Base-by-base conservation (phyloP, 2,888 invertebrate species). In the Mesochorus sp. region DNA sequence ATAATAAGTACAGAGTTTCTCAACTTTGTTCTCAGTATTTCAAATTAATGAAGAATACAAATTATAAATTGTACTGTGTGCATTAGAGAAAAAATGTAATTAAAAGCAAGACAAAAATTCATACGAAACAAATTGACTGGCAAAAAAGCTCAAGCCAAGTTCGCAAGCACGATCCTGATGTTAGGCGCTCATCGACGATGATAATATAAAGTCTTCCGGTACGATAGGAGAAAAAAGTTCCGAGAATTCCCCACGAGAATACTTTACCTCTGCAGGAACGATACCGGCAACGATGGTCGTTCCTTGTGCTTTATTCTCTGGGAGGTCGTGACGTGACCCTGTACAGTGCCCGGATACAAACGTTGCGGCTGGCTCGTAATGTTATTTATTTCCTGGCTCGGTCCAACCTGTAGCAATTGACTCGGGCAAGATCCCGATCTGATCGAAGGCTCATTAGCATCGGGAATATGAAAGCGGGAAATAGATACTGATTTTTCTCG, bases 381-480 rank as follows among this genome's bases (percentile, higher is more conserved):
- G 84, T 85, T 80, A 81, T 85, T 89, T 84, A 92, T 87, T 85
- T 92, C 91, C 84, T 93, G 93, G 64, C 92, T 90, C 68, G 95
- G 94, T 90, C 94, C 93, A 87, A 94, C 92, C 90, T 96, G 95
- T 88, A 97, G 94, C 91, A 97, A 93, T 91, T 97, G 97, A 92
- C 96, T 97, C 84, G 97, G 97, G 91, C 97, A 97, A 85, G 97
- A 97, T 79, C 97, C 97, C 86, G 97, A 97, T 94, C 98, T 96
- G 92, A 87, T 85, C 84, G 82, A 82, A 26, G 28, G 68, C 67
- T 64, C 62, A 76, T 79, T 37, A 70, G 57, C 72, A 80, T 55
- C 59, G 64, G 28, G 42, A 55, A 12, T 75, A 78, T 68, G 72
- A 55, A 67, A 68, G 61, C 57, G 42, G 12, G 34, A 64, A 5